These are phyloP conservation scores for Heteronetta atricapilla DNA, from an alignment of 2,113 vertebrate species.

Conservation along the genomic window DNA sequence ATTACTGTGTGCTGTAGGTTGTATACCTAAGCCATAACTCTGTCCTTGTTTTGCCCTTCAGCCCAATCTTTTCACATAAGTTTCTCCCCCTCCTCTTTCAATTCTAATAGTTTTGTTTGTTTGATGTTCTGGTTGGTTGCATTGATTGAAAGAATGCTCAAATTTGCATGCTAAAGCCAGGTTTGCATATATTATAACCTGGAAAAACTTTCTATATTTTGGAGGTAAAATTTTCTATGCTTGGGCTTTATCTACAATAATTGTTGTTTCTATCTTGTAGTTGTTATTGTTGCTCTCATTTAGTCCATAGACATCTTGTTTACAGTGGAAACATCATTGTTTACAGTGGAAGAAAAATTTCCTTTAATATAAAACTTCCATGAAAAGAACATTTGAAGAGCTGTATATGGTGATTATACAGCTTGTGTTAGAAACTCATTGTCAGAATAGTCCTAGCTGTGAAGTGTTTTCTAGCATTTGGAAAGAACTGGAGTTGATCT, in stretches of 20 bases:
- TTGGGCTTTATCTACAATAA: background rate
- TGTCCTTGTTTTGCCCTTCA: conserved; percentile 17
- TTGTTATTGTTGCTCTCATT: background rate
- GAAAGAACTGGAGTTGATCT: background rate
- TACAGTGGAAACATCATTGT: background rate
- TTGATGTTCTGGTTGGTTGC: conserved; percentile 15
- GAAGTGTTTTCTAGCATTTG: background rate
- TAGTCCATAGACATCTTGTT: background rate
- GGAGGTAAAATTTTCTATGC: background rate
- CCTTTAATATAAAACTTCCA: background rate
- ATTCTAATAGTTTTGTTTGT: background rate
- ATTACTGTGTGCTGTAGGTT: background rate
- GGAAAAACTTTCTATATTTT: background rate
- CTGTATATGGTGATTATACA: background rate
- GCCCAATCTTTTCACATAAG: background rate
- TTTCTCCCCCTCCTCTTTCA: background rate
- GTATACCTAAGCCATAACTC: background rate
- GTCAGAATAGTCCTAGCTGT: background rate
- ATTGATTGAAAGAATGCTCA: background rate
- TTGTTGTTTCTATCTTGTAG: background rate
- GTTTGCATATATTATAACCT: background rate
- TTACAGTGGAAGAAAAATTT: background rate
- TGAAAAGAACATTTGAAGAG: background rate
- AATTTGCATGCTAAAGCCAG: background rate
- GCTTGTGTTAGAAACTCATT: background rate